Evolutionary conservation across 1,140 invertebrate genomes (phyloP), one percentile per base, ranked within the genome.

Genomic region (Atta cephalotes): DNA sequence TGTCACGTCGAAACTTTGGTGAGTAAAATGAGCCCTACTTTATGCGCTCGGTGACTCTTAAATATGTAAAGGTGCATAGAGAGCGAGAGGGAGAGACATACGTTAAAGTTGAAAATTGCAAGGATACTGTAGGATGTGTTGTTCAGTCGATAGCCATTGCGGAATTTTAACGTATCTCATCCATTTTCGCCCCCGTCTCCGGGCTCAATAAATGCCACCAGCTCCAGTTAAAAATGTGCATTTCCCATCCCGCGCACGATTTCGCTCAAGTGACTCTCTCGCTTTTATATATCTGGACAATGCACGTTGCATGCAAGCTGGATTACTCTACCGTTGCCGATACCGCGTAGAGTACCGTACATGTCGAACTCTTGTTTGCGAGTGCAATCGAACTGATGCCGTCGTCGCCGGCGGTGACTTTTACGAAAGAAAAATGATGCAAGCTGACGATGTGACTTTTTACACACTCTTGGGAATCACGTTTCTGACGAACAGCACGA

Each of bases 21-120:
- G 79, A 58, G 79, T 71, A 63, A 84, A 84, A 74, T 77, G 70
- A 84, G 81, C 39, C n/a, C 71, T 35, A 77, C 81, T 84, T 84
- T 74, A 56, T 28, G 12, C 25, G 71, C 5, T 35, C 49, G 39
- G 12, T 51, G 56, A 65, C 81, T 76, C 58, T 84, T 84, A 84
- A 84, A 84, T 84, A 84, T 84, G 81, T 84, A 84, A 53, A 84
- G 81, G 71, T 25, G 45, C 56, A 77, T 21, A 21, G 10, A 14
- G 65, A 21, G n/a, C 2, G 35, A 39, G 31, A 1, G 5, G 35
- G 10, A 63, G n/a, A n/a, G 28, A 63, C 3, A n/a, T n/a, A 62
- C 56, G 56, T 18, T 6, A 51, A 65, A 84, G 70, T 84, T 84
- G 25, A 53, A 84, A 84, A 84, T 65, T 84, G 71, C 70, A 77